A percentile compares a stretch with the other conserved stretches of the same genome.
Conservation (phyloP, 2,113 vertebrate genomes). For the Halichoerus grypus region DNA sequence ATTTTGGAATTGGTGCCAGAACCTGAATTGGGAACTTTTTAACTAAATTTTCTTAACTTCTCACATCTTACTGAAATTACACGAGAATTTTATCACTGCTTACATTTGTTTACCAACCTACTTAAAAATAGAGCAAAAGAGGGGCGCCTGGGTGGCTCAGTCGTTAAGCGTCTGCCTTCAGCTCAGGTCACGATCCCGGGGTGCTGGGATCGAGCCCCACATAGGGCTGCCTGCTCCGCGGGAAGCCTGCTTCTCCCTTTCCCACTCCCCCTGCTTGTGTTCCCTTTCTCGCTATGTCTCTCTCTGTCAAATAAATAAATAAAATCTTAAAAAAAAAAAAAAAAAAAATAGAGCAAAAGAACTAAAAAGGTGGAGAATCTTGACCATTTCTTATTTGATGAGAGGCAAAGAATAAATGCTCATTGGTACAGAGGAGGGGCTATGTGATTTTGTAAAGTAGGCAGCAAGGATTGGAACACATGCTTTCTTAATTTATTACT, state of each 20-base stretch:
- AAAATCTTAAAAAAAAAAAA: too few species aligned
- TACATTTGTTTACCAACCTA: neutral
- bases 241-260: too few species aligned
- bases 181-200: too few species aligned
- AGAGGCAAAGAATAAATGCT: neutral
- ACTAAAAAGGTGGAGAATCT: neutral
- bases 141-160: too few species aligned
- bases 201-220: too few species aligned
- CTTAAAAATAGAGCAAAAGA: neutral
- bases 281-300: too few species aligned
- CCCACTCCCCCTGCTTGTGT: too few species aligned
- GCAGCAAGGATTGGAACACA: neutral
- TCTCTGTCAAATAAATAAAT: too few species aligned
- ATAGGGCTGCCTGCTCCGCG: too few species aligned
- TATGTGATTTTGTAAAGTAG: neutral
- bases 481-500: neutral
- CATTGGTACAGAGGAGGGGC: neutral
- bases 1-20: neutral
- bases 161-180: too few species aligned
- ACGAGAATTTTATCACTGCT: slow-evolving; percentile 19
- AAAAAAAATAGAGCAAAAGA: neutral
- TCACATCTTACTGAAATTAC: slow-evolving; percentile 45
- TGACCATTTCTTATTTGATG: neutral
- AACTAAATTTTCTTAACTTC: slow-evolving; percentile 34
- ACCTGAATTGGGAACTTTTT: slow-evolving; percentile 35